Conservation (phyloP, 2,113 vertebrate species). For the Rhegmatorhina hoffmannsi region DNA sequence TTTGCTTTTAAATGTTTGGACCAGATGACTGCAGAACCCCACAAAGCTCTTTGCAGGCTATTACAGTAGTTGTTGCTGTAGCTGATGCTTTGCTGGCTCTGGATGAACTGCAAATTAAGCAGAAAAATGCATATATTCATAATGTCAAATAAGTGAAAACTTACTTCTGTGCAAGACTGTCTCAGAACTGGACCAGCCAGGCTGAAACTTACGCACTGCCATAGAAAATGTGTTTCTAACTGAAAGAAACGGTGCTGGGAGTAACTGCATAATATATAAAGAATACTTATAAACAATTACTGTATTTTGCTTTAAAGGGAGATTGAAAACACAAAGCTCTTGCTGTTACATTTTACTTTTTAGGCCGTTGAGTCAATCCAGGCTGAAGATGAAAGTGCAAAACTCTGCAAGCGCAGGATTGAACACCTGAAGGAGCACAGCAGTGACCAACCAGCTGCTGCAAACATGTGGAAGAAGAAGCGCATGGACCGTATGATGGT, state of each 20-base stretch:
- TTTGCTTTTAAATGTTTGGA: neutral
- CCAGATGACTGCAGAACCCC: neutral
- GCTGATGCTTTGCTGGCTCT: fast-evolving
- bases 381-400: conserved; percentile 97
- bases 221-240: neutral
- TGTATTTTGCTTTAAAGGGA: neutral
- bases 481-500: conserved; percentile 99
- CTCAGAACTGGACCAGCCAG: neutral
- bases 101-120: neutral
- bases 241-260: neutral
- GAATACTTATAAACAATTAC: neutral
- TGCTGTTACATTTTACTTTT: neutral
- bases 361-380: conserved; percentile 98
- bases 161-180: neutral
- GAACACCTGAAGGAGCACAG: conserved; percentile 98
- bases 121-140: neutral
- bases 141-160: neutral
- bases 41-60: neutral
- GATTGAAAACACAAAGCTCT: neutral
- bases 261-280: neutral
- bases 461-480: conserved; percentile 96
- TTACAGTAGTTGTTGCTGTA: neutral
- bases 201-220: neutral
- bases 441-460: conserved; percentile 91
- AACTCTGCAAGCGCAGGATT: conserved; percentile 95